Evolutionary conservation across 1,140 invertebrate species (phyloP).

Genomic region (Octopus bimaculoides): DNA sequence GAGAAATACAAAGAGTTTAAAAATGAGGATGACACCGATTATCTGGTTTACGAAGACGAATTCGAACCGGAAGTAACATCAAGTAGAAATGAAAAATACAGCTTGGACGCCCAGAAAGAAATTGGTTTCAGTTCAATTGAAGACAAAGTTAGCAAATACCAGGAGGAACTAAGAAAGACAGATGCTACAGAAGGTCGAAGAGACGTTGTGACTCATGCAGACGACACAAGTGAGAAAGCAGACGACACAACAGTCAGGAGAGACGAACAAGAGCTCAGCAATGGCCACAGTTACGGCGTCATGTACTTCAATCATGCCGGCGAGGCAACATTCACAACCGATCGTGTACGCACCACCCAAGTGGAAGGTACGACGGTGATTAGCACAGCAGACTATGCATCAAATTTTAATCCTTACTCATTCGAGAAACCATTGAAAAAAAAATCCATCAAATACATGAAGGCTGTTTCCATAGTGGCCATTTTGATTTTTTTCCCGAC

Average conservation of each 20-base stretch:
- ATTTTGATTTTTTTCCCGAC: slow-evolving; percentile 39
- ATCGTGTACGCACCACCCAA: background rate
- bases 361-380: slow-evolving; percentile 1
- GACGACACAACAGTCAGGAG: background rate
- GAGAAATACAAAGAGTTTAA: slow-evolving; percentile 6
- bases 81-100: background rate
- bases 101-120: background rate
- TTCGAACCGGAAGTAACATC: background rate
- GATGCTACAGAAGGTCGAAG: background rate
- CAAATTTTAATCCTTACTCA: background rate
- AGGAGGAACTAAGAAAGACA: background rate
- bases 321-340: background rate
- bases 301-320: slow-evolving; percentile 1
- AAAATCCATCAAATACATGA: slow-evolving; percentile 27
- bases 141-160: background rate
- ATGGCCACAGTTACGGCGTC: background rate
- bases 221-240: background rate
- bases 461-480: slow-evolving; percentile 29
- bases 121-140: background rate
- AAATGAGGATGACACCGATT: slow-evolving; percentile 7
- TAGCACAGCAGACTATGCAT: slow-evolving; percentile 4
- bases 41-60: background rate
- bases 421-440: slow-evolving; percentile 27
- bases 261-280: background rate
- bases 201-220: background rate